A percentile compares a stretch with the other conserved stretches of the same genome.
Evolutionary conservation across 1,140 invertebrate species (phyloP).

Genomic region (Hermetia illucens): DNA sequence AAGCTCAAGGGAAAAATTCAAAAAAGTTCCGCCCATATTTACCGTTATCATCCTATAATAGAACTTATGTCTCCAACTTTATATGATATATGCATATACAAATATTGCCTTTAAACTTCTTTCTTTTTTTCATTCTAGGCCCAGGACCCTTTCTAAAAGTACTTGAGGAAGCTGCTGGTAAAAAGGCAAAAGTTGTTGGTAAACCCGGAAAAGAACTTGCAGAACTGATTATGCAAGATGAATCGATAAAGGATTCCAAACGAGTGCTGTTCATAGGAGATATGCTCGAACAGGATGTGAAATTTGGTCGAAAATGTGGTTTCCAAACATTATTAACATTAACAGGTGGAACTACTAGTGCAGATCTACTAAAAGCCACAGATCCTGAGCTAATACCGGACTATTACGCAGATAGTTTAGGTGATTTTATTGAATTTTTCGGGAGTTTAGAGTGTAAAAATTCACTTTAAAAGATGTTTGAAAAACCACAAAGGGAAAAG

Average conservation of each 20-base stretch:
- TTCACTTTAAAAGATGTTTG: no score
- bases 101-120: no score
- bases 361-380: conserved; percentile 4
- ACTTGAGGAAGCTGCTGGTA: conserved; percentile 22
- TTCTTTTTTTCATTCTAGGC: conserved; percentile 22
- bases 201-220: conserved; percentile 34
- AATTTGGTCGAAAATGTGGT: conserved; percentile 30
- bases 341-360: conserved; percentile 27
- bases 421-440: background rate
- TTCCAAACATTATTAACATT: conserved; percentile 33
- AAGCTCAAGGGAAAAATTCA: no score
- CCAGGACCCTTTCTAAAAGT: conserved; percentile 29
- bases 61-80: no score
- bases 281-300: conserved; percentile 36
- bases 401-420: conserved; percentile 19
- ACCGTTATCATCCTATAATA: no score
- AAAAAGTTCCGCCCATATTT: no score
- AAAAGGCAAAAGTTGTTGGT: conserved; percentile 26
- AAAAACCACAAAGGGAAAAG: no score
- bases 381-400: conserved; percentile 21
- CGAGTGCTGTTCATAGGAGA: conserved; percentile 39
- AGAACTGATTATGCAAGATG: conserved; percentile 19
- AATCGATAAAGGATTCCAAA: conserved; percentile 29
- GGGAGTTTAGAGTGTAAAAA: conserved; percentile 8
- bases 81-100: no score